Evolutionary conservation across 2,888 invertebrate genomes (phyloP).

Genomic region (Napeogenes sylphis): DNA sequence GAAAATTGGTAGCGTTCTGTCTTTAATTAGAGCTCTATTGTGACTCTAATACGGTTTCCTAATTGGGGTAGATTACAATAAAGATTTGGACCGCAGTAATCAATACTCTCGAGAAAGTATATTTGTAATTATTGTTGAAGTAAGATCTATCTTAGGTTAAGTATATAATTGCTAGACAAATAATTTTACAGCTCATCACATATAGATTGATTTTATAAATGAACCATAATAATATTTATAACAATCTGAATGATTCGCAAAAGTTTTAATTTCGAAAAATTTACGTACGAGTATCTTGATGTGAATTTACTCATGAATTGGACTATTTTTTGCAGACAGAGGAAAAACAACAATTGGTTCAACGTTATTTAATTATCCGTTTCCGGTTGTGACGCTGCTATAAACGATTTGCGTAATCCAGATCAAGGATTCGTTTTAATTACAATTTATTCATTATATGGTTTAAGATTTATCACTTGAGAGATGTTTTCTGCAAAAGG

Average conservation of each 20-base stretch:
- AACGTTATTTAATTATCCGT: slow-evolving; percentile 5
- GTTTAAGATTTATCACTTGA: slow-evolving; percentile 65
- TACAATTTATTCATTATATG: slow-evolving; percentile 59
- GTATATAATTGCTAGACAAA: too few relatives aligned
- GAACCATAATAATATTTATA: too few relatives aligned
- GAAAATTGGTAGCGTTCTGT: slow-evolving; percentile 3
- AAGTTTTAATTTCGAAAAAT: too few relatives aligned
- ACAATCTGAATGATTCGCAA: too few relatives aligned
- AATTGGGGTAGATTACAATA: slow-evolving; percentile 17
- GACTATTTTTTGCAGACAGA: neutral
- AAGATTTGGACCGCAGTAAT: slow-evolving; percentile 14
- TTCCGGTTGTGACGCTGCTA: slow-evolving; percentile 1
- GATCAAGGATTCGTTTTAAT: slow-evolving; percentile 68
- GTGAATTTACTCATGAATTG: neutral
- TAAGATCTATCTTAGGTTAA: too few relatives aligned
- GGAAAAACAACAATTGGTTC: neutral
- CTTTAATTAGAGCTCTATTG: slow-evolving; percentile 29
- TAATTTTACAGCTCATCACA: too few relatives aligned
- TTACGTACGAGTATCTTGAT: too few relatives aligned
- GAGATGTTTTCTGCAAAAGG: slow-evolving; percentile 62
- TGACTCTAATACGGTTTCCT: slow-evolving; percentile 33
- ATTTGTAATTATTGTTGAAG: neutral
- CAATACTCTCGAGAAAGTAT: slow-evolving; percentile 1
- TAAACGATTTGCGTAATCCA: slow-evolving; percentile 36
- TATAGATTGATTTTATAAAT: too few relatives aligned